Base-by-base conservation (phyloP, 2,888 invertebrate species). In the Augiades crinisus region DNA sequence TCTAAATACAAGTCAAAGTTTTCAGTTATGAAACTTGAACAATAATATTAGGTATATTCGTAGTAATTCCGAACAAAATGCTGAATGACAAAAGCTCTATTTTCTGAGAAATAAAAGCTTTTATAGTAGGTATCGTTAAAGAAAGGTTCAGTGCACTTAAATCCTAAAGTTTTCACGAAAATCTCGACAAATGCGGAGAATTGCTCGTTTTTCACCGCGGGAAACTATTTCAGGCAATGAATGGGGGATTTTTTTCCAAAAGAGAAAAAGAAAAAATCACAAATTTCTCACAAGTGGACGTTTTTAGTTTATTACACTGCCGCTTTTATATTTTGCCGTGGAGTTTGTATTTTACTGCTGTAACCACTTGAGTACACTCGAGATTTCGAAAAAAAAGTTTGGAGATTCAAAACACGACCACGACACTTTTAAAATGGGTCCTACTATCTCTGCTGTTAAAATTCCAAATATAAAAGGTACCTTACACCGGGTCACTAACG, bases 261-360 rank as follows among this genome's bases (percentile, higher is more conserved):
- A 36, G 43, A 24, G 50, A 50, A 50, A n/a, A 50, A 50, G 43
- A 30, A 50, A 50, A 50, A 50, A 50, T 44, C 57, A 57, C 61
- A 65, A 67, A 68, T 67, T 66, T 64, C 59, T 65, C 58, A 62
- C 70, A 70, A 76, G 75, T 68, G 72, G 67, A 61, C 63, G 64
- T 67, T 70, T 66, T 51, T 51, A 51, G 51, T 51, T 51, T 51
- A 51, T 51, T 51, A 51, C 51, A 51, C 51, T 44, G 51, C 19
- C 27, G 34, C 43, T 51, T 51, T 51, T 50, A 44, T 50, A 43
- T 50, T 36, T 44, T 44, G 13, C 37, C 19, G 22, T 44, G 37
- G 34, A 44, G 37, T 30, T 12, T 30, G 30, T 36, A 44, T 44
- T 51, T 51, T 51, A 44, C 44, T 51, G 43, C 44, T 37, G 43